Conservation (phyloP, 2,113 vertebrate genomes). For the Pollachius pollachius region DNA sequence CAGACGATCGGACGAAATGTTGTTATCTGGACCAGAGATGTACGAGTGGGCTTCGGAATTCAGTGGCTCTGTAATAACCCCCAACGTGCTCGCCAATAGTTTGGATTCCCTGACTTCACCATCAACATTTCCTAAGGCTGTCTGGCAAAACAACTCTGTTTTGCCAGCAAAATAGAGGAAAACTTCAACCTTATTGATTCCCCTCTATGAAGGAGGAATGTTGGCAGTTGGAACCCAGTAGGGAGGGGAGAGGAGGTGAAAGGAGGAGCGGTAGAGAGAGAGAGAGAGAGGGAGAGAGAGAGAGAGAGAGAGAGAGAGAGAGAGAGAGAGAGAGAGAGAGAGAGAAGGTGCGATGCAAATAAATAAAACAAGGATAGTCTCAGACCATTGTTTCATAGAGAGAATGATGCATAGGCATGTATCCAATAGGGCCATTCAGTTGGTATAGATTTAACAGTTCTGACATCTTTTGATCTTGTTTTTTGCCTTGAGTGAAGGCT, state of each 20-base stretch:
- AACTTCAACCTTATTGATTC: slow-evolving; percentile 52
- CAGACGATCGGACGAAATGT: slow-evolving; percentile 34
- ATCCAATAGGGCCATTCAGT: too few species aligned
- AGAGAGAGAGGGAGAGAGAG: background rate
- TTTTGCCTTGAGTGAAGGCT: too few species aligned
- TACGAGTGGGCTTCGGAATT: slow-evolving; percentile 14
- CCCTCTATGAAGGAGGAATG: slow-evolving; percentile 43
- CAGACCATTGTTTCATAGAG: too few species aligned
- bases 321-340: background rate
- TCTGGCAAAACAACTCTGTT: slow-evolving; percentile 60
- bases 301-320: slow-evolving; percentile 9
- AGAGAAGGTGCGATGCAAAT: background rate
- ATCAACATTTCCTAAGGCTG: slow-evolving; percentile 51
- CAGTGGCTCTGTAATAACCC: slow-evolving; percentile 31
- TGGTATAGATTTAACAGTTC: too few species aligned
- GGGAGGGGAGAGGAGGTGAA: background rate
- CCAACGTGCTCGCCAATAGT: slow-evolving; percentile 26
- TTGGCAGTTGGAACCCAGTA: slow-evolving; percentile 37
- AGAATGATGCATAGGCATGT: too few species aligned
- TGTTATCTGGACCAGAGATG: background rate
- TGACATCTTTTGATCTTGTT: too few species aligned
- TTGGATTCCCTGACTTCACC: slow-evolving; percentile 7
- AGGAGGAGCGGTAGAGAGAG: background rate
- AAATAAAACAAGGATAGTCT: too few species aligned
- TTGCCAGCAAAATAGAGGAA: slow-evolving; percentile 42